These are phyloP conservation scores for Suricata suricatta DNA, from an alignment of 2,113 vertebrate species.

Conservation along the genomic window DNA sequence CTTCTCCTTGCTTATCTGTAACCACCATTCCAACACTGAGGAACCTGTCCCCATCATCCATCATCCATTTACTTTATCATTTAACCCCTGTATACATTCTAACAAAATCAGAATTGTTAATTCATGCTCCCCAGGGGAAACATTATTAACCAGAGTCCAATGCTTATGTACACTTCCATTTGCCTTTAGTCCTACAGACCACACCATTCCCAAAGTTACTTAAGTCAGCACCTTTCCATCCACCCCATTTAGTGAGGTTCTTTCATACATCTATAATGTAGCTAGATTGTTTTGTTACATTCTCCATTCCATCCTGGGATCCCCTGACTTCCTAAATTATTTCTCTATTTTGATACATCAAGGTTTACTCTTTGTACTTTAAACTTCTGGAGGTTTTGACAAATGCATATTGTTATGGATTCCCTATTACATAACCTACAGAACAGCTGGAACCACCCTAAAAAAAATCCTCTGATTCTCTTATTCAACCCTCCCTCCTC, in stretches of 20 bases:
- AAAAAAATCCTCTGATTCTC: background rate
- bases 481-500: background rate
- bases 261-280: background rate
- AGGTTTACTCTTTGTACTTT: background rate
- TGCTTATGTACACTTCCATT: background rate
- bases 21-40: background rate
- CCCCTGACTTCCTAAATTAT: background rate
- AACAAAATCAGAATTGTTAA: background rate
- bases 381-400: constrained; percentile 3
- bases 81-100: background rate
- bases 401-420: background rate
- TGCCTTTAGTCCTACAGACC: background rate
- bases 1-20: background rate
- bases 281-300: background rate
- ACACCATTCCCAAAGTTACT: background rate
- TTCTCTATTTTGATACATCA: background rate
- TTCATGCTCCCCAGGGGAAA: background rate
- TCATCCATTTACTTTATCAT: background rate
- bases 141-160: background rate
- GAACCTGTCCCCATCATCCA: background rate
- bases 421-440: background rate
- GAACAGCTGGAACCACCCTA: background rate
- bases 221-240: background rate
- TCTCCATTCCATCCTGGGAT: background rate
- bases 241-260: background rate